Base-by-base conservation (phyloP, 2,113 vertebrate genomes). In the Haemorhous mexicanus region DNA sequence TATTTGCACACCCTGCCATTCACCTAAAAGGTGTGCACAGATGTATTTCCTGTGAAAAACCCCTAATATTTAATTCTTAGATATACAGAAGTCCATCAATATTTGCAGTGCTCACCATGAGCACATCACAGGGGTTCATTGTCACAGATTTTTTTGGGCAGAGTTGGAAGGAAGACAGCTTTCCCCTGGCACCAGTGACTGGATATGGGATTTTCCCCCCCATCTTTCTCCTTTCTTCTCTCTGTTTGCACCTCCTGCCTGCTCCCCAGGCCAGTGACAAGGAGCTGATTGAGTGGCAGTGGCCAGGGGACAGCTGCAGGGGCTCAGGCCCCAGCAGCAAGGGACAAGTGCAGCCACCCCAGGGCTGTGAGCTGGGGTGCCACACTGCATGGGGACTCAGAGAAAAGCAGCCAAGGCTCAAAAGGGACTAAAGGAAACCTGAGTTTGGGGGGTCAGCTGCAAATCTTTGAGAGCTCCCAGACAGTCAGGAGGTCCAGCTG, bases 401-500 rank as follows among this genome's bases (percentile, higher is more conserved):
- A 59, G 78, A n/a, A 73, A 74, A 91, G 24, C 39, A 70, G 64
- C 23, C 43, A 28, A 58, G 47, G 46, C 33, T 53, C 16, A 11
- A 59, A 79, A 26, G 18, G 27, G 41, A 28, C 55, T 50, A 55
- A 80, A 67, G 55, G 16, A 93, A 83, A 83, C 26, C 32, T 87
- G 85, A 26, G 0, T 67, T 87, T 46, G 63, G 87, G 76, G 82
- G 81, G 62, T 91, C 77, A 79, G 59, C 89, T 94, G 94, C 46
- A 73, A 68, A 79, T 73, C 50, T 44, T 75, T 79, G 44, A 24
- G n/a, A 75, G 83, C 84, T 90, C 77, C 81, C 46, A 76, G 81
- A 64, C 76, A 87, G 87, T 89, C 55, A 63, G 49, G 78, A 85
- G 89, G 81, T 74, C 72, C 84, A 46, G 53, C 64, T 63, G 70